Base-by-base conservation (phyloP, 1,140 invertebrate genomes). In the Hydropsyche tenuis region DNA sequence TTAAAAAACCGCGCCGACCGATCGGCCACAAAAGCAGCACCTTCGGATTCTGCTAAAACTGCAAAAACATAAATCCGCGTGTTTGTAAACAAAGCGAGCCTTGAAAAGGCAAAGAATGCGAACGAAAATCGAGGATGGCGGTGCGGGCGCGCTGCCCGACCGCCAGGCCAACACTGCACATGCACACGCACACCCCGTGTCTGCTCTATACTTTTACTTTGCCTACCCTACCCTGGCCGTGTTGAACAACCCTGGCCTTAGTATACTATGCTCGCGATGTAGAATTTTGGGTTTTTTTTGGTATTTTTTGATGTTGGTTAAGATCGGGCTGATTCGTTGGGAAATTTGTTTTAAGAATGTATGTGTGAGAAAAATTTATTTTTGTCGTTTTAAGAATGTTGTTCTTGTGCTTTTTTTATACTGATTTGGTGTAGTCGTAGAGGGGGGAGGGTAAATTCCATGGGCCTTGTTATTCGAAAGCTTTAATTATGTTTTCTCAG, bases 131-230 rank as follows among this genome's bases (percentile, higher is more conserved):
- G 63, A 2, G 37, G 46, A 25, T 5, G 42, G 14, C 53, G 18
- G 53, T 48, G 68, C 74, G 45, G 11, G 70, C 71, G 53, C 30
- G 14, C 75, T 20, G 46, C 63, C 14, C 72, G 62, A 42, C 12
- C 43, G 69, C 62, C 65, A 70, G 65, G 43, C 37, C 45, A 25
- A 23, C 64, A 74, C 75, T 77, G 73, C 51, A 62, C 71, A 18
- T 18, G 22, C 56, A 25, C 56, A 11, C 22, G 18, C 56, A n/a
- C 20, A 53, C 20, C 3, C 12, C 5, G 37, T 43, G 5, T 12
- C 5, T 5, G 37, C 5, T 43, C 5, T 12, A 43, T 12, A 43
- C 5, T 18, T 53, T 1, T 20, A 1, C 11, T 20, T 20, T 27
- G 23, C 56, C 11, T n/a, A 14, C 56, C 4, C 11, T 60, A 27